phyloP scores from a whole-genome alignment of 2,888 invertebrate genomes.

The Synanthedon andrenaeformis region DNA sequence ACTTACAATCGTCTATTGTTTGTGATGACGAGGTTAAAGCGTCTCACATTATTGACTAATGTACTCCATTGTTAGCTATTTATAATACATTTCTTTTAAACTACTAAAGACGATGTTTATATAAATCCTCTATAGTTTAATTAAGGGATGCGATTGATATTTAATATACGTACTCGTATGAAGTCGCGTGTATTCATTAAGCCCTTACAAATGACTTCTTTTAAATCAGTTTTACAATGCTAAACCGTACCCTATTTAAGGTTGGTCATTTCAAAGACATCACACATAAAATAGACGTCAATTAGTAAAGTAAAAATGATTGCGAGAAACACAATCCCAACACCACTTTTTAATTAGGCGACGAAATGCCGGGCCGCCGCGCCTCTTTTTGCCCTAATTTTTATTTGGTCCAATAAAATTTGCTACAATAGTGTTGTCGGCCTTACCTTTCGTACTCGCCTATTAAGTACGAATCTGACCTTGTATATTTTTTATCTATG shows the following conservation, averaged over 20 bases:
- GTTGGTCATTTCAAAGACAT: not conserved
- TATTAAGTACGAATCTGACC: not conserved
- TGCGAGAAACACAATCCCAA: conserved; percentile 6
- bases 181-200: too few species aligned
- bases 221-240: not conserved
- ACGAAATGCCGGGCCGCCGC: conserved; percentile 15
- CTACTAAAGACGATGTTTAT: too few species aligned
- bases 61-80: too few species aligned
- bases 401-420: conserved; percentile 6
- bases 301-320: conserved; percentile 3
- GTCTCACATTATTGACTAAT: too few species aligned
- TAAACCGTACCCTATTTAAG: not conserved
- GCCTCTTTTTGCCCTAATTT: conserved; percentile 23
- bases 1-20: too few species aligned
- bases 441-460: not conserved
- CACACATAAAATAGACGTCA: not conserved
- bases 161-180: too few species aligned
- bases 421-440: not conserved
- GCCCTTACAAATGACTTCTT: not conserved
- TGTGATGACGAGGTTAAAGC: too few species aligned
- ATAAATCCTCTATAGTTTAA: too few species aligned
- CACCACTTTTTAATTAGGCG: conserved; percentile 4
- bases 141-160: too few species aligned
- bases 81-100: too few species aligned
- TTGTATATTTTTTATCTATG: not conserved